phyloP scores from a whole-genome alignment of 2,888 invertebrate genomes.

The Sphaerophoria taeniata region DNA sequence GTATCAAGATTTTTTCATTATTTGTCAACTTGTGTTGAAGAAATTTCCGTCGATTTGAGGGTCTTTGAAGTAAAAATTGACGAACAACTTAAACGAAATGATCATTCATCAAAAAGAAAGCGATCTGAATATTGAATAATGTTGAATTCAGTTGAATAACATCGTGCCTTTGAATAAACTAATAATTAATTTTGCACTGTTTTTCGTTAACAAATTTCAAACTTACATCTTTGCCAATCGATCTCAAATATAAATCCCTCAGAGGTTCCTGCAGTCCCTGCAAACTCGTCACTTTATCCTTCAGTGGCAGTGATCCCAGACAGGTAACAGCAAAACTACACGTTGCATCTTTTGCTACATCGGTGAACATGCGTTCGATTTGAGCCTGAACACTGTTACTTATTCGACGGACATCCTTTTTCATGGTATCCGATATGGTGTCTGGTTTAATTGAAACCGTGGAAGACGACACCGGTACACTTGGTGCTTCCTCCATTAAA shows the following conservation, averaged over 20 bases:
- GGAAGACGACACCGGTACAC: slow-evolving; percentile 68
- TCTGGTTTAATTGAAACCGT: slow-evolving; percentile 50
- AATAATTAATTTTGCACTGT: slow-evolving; percentile 10
- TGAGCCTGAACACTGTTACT: slow-evolving; percentile 92
- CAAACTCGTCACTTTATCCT: slow-evolving; percentile 91
- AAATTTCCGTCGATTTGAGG: too few relatives aligned
- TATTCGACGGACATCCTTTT: slow-evolving; percentile 82
- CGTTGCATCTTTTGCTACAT: slow-evolving; percentile 87
- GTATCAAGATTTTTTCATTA: too few relatives aligned
- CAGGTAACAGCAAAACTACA: slow-evolving; percentile 90
- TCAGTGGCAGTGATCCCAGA: slow-evolving; percentile 90
- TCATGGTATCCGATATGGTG: slow-evolving; percentile 77
- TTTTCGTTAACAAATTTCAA: neutral
- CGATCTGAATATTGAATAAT: slow-evolving; percentile 17
- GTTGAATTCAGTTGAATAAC: slow-evolving; percentile 3
- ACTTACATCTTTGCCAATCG: slow-evolving; percentile 80
- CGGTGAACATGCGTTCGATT: slow-evolving; percentile 93
- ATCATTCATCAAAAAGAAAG: neutral
- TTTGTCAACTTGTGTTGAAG: too few relatives aligned
- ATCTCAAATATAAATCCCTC: slow-evolving; percentile 86
- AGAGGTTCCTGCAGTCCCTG: slow-evolving; percentile 92
- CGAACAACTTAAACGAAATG: neutral
- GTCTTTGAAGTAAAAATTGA: neutral
- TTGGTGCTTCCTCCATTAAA: slow-evolving; percentile 78
- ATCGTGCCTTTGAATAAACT: slow-evolving; percentile 1